Percentiles rank a stretch among this genome's conserved stretches.
Conservation (phyloP, 1,140 invertebrate species). For the Plutomurus gul region DNA sequence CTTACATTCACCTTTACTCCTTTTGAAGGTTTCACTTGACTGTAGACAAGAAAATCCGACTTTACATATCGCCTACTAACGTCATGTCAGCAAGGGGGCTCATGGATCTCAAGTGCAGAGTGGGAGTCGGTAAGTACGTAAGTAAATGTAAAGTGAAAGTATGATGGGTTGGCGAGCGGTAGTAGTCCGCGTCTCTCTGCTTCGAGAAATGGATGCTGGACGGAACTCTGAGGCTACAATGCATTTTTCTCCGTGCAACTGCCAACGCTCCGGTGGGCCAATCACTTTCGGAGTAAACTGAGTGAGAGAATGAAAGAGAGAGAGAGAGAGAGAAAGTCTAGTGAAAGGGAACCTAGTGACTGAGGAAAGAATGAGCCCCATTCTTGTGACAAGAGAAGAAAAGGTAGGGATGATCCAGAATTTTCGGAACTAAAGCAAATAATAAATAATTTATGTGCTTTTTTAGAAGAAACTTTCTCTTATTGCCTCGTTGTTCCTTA, state of each 20-base stretch:
- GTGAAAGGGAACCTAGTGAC: neutral
- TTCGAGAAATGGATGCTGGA: too few relatives aligned
- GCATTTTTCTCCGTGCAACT: too few relatives aligned
- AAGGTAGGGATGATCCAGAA: conserved; percentile 14
- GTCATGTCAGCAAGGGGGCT: neutral
- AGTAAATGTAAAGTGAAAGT: neutral
- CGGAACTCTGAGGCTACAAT: too few relatives aligned
- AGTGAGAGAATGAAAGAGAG: too few relatives aligned
- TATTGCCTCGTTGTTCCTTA: conserved; percentile 25
- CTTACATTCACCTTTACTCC: conserved; percentile 18
- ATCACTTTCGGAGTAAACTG: too few relatives aligned
- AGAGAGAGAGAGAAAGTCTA: neutral
- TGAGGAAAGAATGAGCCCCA: neutral
- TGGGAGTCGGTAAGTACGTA: too few relatives aligned
- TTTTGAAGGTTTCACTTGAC: conserved; percentile 23
- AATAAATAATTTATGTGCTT: conserved; percentile 26
- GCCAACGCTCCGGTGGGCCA: too few relatives aligned
- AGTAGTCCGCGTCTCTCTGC: too few relatives aligned
- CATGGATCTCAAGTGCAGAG: neutral
- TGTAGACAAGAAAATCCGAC: conserved; percentile 23
- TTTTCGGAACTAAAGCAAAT: conserved; percentile 28
- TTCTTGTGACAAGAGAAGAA: conserved; percentile 6
- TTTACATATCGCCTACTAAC: conserved; percentile 3
- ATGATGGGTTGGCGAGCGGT: too few relatives aligned
- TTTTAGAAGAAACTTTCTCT: conserved; percentile 17